A percentile compares a stretch with the other conserved stretches of the same genome.
Conservation (phyloP, 2,888 invertebrate genomes). For the Taphrorychus bicolor region DNA sequence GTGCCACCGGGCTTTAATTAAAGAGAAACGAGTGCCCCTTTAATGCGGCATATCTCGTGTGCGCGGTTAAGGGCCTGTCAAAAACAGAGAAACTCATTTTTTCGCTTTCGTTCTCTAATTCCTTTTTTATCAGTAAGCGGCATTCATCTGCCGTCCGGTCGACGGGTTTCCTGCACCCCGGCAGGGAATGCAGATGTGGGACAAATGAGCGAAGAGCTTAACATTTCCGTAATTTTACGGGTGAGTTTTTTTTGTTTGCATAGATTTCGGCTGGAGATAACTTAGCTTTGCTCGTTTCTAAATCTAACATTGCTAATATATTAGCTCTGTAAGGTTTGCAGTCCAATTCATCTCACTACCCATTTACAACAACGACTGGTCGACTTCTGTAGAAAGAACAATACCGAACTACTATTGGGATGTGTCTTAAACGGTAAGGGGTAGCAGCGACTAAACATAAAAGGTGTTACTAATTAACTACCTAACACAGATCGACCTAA, state of each 20-base stretch:
- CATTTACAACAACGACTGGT: too few relatives aligned
- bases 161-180: slow-evolving; percentile 34
- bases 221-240: neutral
- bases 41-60: slow-evolving; percentile 58
- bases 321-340: too few relatives aligned
- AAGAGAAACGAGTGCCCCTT: slow-evolving; percentile 59
- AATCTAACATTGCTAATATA: too few relatives aligned
- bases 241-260: neutral
- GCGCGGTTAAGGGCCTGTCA: slow-evolving; percentile 63
- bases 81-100: slow-evolving; percentile 64
- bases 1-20: slow-evolving; percentile 54
- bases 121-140: slow-evolving; percentile 62
- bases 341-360: too few relatives aligned
- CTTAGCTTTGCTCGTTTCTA: too few relatives aligned
- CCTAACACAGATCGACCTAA: too few relatives aligned
- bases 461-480: too few relatives aligned
- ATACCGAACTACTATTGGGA: too few relatives aligned
- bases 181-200: slow-evolving; percentile 32
- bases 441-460: too few relatives aligned
- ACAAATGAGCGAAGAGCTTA: slow-evolving; percentile 8
- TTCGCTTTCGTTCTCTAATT: slow-evolving; percentile 62
- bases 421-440: too few relatives aligned
- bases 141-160: slow-evolving; percentile 59
- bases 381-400: too few relatives aligned
- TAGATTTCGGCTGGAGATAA: too few relatives aligned